Percentiles rank a stretch among this genome's conserved stretches.
These are phyloP conservation scores for Lutraria lutraria DNA, from an alignment of 2,888 invertebrate genomes.

Conservation along the genomic window DNA sequence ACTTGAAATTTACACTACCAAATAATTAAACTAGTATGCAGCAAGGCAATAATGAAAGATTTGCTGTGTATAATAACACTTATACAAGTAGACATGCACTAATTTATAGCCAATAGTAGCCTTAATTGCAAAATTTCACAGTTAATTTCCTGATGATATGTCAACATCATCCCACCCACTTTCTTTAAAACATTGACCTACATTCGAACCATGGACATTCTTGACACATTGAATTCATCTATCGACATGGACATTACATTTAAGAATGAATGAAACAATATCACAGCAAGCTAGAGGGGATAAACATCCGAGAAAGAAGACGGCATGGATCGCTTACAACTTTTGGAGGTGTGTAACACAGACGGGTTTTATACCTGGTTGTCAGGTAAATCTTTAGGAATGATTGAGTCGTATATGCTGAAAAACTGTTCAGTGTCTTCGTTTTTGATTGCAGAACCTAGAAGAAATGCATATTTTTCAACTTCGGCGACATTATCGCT, in stretches of 20 bases:
- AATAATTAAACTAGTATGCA: no score
- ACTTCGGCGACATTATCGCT: constrained; percentile 80
- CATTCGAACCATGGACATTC: neutral
- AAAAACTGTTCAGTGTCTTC: constrained; percentile 83
- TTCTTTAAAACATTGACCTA: neutral
- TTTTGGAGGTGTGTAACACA: constrained; percentile 34
- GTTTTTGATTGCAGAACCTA: constrained; percentile 83
- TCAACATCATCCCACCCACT: constrained; percentile 9
- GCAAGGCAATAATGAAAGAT: no score
- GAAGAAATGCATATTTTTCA: constrained; percentile 82
- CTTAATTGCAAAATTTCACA: neutral
- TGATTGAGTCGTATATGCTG: constrained; percentile 81
- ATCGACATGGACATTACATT: neutral
- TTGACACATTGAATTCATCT: neutral
- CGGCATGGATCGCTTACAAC: constrained; percentile 19
- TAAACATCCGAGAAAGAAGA: neutral
- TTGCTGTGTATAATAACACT: no score
- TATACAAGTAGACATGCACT: no score
- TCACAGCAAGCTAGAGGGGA: neutral
- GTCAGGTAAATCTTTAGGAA: constrained; percentile 80
- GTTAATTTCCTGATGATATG: constrained; percentile 13
- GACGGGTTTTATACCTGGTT: constrained; percentile 73
- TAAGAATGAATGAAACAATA: neutral
- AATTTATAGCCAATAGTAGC: no score
- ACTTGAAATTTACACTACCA: no score